Evolutionary conservation across 2,888 invertebrate genomes (phyloP).

Genomic region (Alentia gelatinosa): DNA sequence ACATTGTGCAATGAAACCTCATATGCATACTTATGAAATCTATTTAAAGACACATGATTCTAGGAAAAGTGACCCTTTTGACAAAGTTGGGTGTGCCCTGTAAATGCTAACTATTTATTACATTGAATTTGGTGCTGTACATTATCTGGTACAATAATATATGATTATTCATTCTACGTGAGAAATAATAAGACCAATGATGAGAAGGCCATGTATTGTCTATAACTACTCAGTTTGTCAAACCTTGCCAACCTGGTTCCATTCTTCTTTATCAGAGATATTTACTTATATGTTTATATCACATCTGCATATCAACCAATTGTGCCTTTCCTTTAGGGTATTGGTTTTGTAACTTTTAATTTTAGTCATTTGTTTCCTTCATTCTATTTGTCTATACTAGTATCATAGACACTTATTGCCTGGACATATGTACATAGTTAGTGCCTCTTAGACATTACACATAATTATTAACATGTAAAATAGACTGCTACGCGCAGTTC

Average conservation of each 20-base stretch:
- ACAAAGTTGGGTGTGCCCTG: neutral
- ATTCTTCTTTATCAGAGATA: too few relatives aligned
- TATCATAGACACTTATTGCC: neutral
- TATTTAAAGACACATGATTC: neutral
- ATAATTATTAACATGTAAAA: neutral
- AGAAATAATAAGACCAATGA: neutral
- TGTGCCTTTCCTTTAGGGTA: too few relatives aligned
- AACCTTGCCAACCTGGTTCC: neutral
- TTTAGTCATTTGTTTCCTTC: neutral
- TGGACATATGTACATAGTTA: neutral
- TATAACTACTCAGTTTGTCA: neutral
- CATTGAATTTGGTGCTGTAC: slow-evolving; percentile 9
- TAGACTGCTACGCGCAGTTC: too few relatives aligned
- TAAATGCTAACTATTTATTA: slow-evolving; percentile 41
- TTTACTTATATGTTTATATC: too few relatives aligned
- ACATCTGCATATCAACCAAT: too few relatives aligned
- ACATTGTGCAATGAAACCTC: neutral
- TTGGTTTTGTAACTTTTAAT: neutral
- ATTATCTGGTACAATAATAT: neutral
- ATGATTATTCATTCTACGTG: neutral
- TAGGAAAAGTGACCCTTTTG: neutral
- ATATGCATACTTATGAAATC: neutral
- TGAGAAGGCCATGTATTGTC: neutral
- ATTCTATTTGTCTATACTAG: too few relatives aligned
- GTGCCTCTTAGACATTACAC: neutral